A percentile compares a stretch with the other conserved stretches of the same genome.
These are phyloP conservation scores for Caenorhabditis sp. DNA, from an alignment of 2,888 invertebrate genomes.

Conservation along the genomic window DNA sequence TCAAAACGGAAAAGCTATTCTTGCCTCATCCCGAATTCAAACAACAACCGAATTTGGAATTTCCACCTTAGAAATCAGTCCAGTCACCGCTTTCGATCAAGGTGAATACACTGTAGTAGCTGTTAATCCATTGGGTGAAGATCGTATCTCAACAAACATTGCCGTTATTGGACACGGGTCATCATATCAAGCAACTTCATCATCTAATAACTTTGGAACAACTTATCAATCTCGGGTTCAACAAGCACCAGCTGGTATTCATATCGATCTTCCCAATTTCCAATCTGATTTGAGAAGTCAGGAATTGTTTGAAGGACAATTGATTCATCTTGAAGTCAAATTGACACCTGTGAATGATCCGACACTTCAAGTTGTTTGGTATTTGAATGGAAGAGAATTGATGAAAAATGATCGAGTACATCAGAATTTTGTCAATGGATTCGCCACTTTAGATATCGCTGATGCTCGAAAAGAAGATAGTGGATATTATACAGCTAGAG, in stretches of 20 bases:
- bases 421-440: slow-evolving; percentile 86
- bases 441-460: slow-evolving; percentile 88
- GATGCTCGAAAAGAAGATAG: slow-evolving; percentile 78
- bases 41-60: slow-evolving; percentile 64
- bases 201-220: slow-evolving; percentile 38
- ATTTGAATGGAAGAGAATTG: slow-evolving; percentile 81
- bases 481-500: slow-evolving; percentile 92
- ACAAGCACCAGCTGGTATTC: slow-evolving; percentile 43
- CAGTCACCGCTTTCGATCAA: slow-evolving; percentile 87
- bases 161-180: slow-evolving; percentile 79
- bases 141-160: slow-evolving; percentile 82
- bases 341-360: slow-evolving; percentile 91
- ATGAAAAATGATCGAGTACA: slow-evolving; percentile 54
- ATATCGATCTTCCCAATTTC: slow-evolving; percentile 80
- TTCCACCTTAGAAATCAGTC: slow-evolving; percentile 90
- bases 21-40: slow-evolving; percentile 63
- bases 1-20: slow-evolving; percentile 62
- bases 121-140: slow-evolving; percentile 88
- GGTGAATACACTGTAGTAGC: slow-evolving; percentile 95
- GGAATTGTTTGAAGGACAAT: slow-evolving; percentile 90
- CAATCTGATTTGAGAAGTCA: slow-evolving; percentile 85
- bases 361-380: slow-evolving; percentile 93
- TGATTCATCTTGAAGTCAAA: slow-evolving; percentile 92
- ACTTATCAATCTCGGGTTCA: slow-evolving; percentile 42
- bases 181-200: slow-evolving; percentile 8